These are phyloP conservation scores for Nephrocerus scutellatus DNA, from an alignment of 2,888 invertebrate genomes.

Conservation along the genomic window DNA sequence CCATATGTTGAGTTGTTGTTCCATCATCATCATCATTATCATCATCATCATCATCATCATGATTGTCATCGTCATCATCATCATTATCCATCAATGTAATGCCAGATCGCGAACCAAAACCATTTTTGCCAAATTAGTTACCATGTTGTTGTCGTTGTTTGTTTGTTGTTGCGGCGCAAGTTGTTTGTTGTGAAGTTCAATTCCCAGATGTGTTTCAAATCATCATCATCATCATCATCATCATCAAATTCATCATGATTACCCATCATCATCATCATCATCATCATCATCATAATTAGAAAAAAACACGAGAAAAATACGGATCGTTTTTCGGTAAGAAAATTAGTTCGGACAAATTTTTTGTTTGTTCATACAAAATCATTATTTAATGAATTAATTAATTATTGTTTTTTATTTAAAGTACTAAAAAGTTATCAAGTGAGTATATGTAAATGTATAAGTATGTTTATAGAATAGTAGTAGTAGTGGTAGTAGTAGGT, in stretches of 20 bases:
- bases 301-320: slow-evolving; percentile 51
- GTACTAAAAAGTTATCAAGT: slow-evolving; percentile 25
- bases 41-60: slow-evolving; percentile 32
- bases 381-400: slow-evolving; percentile 26
- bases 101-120: slow-evolving; percentile 19
- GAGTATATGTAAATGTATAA: not conserved
- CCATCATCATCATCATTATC: slow-evolving; percentile 25
- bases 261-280: slow-evolving; percentile 41
- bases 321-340: slow-evolving; percentile 51
- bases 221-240: slow-evolving; percentile 44
- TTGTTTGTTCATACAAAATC: slow-evolving; percentile 27
- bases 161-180: slow-evolving; percentile 19
- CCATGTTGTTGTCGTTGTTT: slow-evolving; percentile 11
- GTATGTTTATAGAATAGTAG: slow-evolving; percentile 16
- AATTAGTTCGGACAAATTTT: slow-evolving; percentile 50
- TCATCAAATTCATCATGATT: slow-evolving; percentile 43
- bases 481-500: too few relatives aligned
- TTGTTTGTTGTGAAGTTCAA: too few relatives aligned
- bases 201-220: too few relatives aligned
- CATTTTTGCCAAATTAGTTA: slow-evolving; percentile 10
- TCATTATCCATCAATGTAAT: slow-evolving; percentile 17
- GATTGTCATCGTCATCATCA: too few relatives aligned
- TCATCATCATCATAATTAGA: slow-evolving; percentile 46
- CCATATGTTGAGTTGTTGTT: too few relatives aligned
- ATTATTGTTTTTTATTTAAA: slow-evolving; percentile 29